Conservation (phyloP, 2,113 vertebrate genomes). For the Struthio camelus region DNA sequence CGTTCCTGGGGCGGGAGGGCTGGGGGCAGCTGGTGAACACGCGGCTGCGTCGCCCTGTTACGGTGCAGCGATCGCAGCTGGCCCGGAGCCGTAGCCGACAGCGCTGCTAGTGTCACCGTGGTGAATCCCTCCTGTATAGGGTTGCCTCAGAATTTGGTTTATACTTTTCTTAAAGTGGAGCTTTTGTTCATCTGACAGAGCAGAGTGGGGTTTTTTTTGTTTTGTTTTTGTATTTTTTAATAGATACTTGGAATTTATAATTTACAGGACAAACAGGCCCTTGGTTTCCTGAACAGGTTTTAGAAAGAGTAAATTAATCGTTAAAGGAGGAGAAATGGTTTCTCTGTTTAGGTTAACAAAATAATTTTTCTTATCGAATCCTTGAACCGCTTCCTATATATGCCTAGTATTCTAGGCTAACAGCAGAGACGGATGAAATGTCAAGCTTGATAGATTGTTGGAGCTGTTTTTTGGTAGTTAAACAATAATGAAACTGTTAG, state of each 20-base stretch:
- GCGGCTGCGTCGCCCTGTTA: background rate
- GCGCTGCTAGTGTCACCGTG: background rate
- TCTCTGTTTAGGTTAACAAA: constrained; percentile 15
- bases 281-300: background rate
- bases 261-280: background rate
- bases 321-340: constrained; percentile 1
- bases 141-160: background rate
- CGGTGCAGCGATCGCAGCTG: background rate
- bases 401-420: background rate
- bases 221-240: background rate
- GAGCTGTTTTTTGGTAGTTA: constrained; percentile 67
- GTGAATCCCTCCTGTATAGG: background rate
- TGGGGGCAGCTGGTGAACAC: background rate
- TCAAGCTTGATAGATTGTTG: constrained; percentile 63
- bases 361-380: background rate
- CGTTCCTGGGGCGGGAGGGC: background rate
- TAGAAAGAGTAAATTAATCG: background rate
- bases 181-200: constrained; percentile 6
- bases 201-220: too few relatives aligned
- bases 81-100: background rate
- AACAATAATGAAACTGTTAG: constrained; percentile 72
- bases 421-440: constrained; percentile 44
- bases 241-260: background rate
- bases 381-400: background rate
- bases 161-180: background rate